Conservation (phyloP, 1,140 invertebrate genomes). For the Pygmarrhopalites habei region DNA sequence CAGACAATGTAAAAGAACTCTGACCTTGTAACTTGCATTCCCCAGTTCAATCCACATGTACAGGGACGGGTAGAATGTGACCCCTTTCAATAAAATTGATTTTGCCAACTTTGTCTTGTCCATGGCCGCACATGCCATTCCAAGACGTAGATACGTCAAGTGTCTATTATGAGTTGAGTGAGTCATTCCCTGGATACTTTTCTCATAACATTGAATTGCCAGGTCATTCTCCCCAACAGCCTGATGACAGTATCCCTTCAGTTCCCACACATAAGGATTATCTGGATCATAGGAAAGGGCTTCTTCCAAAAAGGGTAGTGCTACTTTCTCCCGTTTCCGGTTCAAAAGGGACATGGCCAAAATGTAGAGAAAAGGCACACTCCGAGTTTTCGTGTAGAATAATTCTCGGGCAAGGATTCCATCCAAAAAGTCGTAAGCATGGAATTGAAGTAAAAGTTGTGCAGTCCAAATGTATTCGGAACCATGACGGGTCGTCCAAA, state of each 20-base stretch:
- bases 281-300: conserved; percentile 13
- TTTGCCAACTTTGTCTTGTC: conserved; percentile 21
- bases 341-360: conserved; percentile 16
- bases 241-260: conserved; percentile 30
- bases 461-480: conserved; percentile 36
- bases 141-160: conserved; percentile 32
- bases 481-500: conserved; percentile 8
- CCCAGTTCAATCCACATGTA: conserved; percentile 44
- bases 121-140: background rate
- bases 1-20: too few species aligned
- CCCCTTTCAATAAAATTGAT: conserved; percentile 29
- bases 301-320: conserved; percentile 24
- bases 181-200: conserved; percentile 4
- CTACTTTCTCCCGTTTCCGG: conserved; percentile 15
- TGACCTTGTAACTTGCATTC: background rate
- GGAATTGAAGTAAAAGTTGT: conserved; percentile 26
- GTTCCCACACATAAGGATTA: conserved; percentile 21
- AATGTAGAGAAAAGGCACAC: background rate
- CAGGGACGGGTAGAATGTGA: conserved; percentile 39
- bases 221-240: background rate
- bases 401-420: conserved; percentile 27
- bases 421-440: conserved; percentile 34
- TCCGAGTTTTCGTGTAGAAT: background rate
- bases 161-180: conserved; percentile 27
- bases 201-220: conserved; percentile 26